A percentile compares a stretch with the other conserved stretches of the same genome.
Conservation (phyloP, 2,113 vertebrate species). For the Pteronura brasiliensis region DNA sequence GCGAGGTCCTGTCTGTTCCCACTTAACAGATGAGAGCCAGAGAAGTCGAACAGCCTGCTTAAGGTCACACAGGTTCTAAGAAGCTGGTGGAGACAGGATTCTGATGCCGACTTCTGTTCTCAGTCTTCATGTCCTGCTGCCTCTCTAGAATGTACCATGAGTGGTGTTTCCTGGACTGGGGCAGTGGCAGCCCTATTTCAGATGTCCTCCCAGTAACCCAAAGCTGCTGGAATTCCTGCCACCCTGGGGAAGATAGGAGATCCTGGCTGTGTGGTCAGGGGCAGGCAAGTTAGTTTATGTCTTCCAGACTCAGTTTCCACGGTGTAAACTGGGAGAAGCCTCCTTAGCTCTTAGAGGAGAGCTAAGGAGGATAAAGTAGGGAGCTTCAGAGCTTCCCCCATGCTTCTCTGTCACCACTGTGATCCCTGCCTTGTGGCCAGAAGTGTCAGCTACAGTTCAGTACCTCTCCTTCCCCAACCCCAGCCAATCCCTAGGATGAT, state of each 20-base stretch:
- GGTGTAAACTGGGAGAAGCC: background rate
- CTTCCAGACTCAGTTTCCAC: background rate
- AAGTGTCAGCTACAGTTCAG: no score
- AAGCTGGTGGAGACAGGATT: background rate
- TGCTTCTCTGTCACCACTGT: background rate
- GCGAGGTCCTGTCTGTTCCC: rapidly evolving
- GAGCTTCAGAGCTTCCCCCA: background rate
- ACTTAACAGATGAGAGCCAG: background rate
- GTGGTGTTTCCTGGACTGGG: background rate
- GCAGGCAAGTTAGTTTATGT: background rate
- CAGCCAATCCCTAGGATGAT: background rate
- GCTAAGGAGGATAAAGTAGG: background rate
- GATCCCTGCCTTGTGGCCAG: background rate
- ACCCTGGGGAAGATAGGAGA: background rate
- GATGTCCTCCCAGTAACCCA: background rate
- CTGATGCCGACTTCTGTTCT: background rate
- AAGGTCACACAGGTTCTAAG: background rate
- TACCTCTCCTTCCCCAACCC: background rate
- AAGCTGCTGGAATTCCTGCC: background rate
- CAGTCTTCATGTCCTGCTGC: background rate
- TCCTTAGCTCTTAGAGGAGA: background rate
- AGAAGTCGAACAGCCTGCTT: background rate
- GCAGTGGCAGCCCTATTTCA: background rate
- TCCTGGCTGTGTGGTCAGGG: background rate
- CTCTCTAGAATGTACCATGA: background rate